A percentile compares a stretch with the other conserved stretches of the same genome.
Evolutionary conservation across 2,113 vertebrate species (phyloP).

Genomic region (Mustelus asterias): DNA sequence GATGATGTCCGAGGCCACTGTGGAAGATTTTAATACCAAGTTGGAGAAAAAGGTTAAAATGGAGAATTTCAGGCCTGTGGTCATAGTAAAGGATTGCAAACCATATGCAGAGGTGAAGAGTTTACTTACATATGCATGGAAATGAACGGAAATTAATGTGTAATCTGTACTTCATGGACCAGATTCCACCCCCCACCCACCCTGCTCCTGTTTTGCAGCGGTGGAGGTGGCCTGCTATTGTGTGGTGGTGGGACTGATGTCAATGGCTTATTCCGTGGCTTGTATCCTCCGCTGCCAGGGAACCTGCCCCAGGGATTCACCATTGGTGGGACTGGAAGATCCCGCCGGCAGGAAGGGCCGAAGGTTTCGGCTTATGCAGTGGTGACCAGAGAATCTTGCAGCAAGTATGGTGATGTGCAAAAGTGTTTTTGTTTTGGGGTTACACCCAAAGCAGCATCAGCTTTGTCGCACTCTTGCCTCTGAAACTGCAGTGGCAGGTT

Average conservation of each 20-base stretch:
- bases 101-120: slow-evolving; percentile 78
- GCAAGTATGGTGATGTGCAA: not conserved
- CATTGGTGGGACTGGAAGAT: no score
- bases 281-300: no score
- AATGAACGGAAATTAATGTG: not conserved
- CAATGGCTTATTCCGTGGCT: no score
- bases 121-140: not conserved
- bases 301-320: no score
- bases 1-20: slow-evolving; percentile 77
- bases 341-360: no score
- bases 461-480: not conserved
- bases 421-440: not conserved
- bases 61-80: slow-evolving; percentile 76
- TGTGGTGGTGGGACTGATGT: no score
- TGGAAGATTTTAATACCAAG: slow-evolving; percentile 69
- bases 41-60: slow-evolving; percentile 66
- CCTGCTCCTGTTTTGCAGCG: no score
- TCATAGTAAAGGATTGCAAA: slow-evolving; percentile 68
- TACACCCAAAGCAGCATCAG: not conserved
- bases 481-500: not conserved
- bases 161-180: not conserved
- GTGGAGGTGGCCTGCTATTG: no score
- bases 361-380: no score
- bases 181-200: no score
- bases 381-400: not conserved